Conservation (phyloP, 2,797 vertebrate genomes). For the Pterois miles region DNA sequence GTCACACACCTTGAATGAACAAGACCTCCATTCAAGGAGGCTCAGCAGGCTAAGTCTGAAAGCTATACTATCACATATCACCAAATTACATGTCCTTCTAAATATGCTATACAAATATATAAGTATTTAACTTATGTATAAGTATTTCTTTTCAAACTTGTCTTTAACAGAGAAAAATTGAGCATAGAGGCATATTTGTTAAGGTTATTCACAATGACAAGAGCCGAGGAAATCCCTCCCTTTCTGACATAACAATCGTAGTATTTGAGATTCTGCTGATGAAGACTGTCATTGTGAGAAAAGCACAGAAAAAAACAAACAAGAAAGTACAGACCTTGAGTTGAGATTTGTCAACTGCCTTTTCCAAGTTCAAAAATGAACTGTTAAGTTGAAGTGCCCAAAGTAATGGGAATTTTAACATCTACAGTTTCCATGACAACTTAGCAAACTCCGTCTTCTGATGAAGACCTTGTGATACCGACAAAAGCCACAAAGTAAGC, state of each 20-base stretch:
- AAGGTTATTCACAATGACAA: background rate
- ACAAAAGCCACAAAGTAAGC: background rate
- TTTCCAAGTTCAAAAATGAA: background rate
- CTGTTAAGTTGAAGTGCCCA: background rate
- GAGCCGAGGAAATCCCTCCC: background rate
- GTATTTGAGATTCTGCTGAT: background rate
- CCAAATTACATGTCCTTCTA: background rate
- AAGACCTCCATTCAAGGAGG: conserved; percentile 13
- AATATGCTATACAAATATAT: too few species aligned
- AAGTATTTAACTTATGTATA: too few species aligned
- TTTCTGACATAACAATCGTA: background rate
- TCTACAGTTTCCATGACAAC: background rate
- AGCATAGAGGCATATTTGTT: too few species aligned
- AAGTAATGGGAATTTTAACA: background rate
- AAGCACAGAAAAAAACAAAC: background rate
- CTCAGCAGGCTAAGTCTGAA: background rate
- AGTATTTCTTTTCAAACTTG: background rate
- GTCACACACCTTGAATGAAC: conserved; percentile 37
- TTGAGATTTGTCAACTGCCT: background rate
- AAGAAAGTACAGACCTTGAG: background rate
- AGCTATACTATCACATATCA: background rate
- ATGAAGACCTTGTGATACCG: background rate
- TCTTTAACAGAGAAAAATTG: background rate
- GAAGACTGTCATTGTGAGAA: background rate
- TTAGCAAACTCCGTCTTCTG: background rate